A percentile compares a stretch with the other conserved stretches of the same genome.
These are phyloP conservation scores for Ariolimax columbianus DNA, from an alignment of 2,888 invertebrate genomes.

Conservation along the genomic window DNA sequence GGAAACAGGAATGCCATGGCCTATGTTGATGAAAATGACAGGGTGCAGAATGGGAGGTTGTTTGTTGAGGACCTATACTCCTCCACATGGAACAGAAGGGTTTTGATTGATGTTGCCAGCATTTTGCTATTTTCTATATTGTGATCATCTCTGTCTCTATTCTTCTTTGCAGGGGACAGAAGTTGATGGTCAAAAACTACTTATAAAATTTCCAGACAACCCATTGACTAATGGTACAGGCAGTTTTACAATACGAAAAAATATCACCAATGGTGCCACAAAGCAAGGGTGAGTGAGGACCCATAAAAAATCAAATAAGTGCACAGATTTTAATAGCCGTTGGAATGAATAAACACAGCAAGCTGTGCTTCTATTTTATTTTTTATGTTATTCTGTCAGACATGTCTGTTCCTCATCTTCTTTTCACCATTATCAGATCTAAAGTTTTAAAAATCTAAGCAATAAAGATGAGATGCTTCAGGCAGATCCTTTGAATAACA, in stretches of 20 bases:
- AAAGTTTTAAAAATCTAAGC: too few relatives aligned
- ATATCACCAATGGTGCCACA: conserved; percentile 47
- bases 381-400: background rate
- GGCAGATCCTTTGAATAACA: too few relatives aligned
- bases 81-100: too few relatives aligned
- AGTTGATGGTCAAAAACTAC: conserved; percentile 77
- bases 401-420: background rate
- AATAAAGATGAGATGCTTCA: too few relatives aligned
- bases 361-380: background rate
- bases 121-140: background rate
- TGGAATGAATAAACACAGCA: too few relatives aligned
- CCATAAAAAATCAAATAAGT: background rate
- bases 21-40: too few relatives aligned
- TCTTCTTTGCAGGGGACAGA: conserved; percentile 71
- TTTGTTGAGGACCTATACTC: too few relatives aligned
- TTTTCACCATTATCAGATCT: background rate
- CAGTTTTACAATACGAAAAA: conserved; percentile 69
- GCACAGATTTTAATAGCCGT: too few relatives aligned
- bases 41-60: too few relatives aligned
- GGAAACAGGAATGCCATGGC: too few relatives aligned
- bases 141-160: background rate
- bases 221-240: conserved; percentile 75
- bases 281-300: conserved; percentile 55
- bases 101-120: too few relatives aligned
- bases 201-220: conserved; percentile 80